Conservation (phyloP, 2,113 vertebrate species). For the Phrynosoma blainvillii region DNA sequence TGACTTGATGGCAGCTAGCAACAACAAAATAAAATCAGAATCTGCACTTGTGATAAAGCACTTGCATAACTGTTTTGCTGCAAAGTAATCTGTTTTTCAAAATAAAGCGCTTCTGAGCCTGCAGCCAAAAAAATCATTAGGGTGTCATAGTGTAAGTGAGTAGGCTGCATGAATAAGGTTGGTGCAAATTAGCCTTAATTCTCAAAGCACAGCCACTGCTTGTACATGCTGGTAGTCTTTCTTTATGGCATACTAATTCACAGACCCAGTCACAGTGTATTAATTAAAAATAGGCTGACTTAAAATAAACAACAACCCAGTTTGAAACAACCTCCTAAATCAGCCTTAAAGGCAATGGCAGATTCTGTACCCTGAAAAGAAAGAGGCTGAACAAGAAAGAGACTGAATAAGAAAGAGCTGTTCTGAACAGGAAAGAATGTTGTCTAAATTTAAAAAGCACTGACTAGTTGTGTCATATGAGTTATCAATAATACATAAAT, state of each 20-base stretch:
- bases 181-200: not conserved
- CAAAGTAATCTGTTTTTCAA: not conserved
- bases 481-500: not conserved
- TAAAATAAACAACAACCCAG: not conserved
- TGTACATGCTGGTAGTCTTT: not conserved
- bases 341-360: not conserved
- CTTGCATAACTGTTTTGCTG: not conserved
- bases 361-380: not conserved
- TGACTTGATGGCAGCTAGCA: too few species aligned
- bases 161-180: not conserved
- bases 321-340: not conserved
- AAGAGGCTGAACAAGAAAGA: not conserved
- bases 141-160: not conserved
- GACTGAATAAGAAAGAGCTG: not conserved
- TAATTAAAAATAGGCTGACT: not conserved
- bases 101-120: not conserved
- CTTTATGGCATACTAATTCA: not conserved
- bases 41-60: not conserved
- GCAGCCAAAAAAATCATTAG: not conserved
- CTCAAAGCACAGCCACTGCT: not conserved
- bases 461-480: not conserved
- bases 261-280: not conserved
- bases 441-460: not conserved
- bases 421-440: not conserved
- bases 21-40: too few species aligned